Conservation (phyloP, 2,888 invertebrate species). For the Lochmaea crataegi region DNA sequence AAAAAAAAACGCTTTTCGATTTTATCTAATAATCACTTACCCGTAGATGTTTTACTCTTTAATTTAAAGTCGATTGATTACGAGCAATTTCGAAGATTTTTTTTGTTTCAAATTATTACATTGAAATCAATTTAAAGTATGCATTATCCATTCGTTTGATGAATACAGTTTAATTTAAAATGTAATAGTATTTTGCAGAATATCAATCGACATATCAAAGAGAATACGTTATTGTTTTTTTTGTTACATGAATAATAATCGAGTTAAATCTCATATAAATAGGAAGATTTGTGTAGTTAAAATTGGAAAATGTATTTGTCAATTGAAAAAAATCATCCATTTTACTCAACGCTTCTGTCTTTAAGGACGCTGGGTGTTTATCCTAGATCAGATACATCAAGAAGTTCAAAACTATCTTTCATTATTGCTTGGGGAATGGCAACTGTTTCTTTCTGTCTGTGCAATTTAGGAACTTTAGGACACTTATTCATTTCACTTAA, state of each 20-base stretch:
- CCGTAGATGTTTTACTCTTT: background rate
- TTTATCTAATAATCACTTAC: background rate
- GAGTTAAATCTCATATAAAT: background rate
- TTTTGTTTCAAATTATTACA: background rate
- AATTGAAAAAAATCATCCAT: slow-evolving; percentile 13
- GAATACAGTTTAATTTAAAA: background rate
- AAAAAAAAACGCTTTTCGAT: background rate
- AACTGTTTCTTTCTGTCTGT: slow-evolving; percentile 8
- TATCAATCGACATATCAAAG: background rate
- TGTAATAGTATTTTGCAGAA: background rate
- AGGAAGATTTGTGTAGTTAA: background rate
- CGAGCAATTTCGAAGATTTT: background rate
- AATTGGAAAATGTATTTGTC: slow-evolving; percentile 12
- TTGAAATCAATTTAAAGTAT: background rate
- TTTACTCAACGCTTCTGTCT: slow-evolving; percentile 9
- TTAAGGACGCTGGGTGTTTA: slow-evolving; percentile 22
- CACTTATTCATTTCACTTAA: slow-evolving; percentile 22
- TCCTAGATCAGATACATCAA: background rate
- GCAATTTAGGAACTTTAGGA: slow-evolving; percentile 18
- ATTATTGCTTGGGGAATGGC: slow-evolving; percentile 3
- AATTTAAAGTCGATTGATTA: background rate
- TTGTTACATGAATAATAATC: background rate
- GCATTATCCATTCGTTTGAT: background rate
- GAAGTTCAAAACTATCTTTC: background rate
- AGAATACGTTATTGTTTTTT: background rate